Evolutionary conservation across 2,888 invertebrate species (phyloP), one percentile per base, ranked within the genome.

Genomic region (Leptinotarsa juncta): DNA sequence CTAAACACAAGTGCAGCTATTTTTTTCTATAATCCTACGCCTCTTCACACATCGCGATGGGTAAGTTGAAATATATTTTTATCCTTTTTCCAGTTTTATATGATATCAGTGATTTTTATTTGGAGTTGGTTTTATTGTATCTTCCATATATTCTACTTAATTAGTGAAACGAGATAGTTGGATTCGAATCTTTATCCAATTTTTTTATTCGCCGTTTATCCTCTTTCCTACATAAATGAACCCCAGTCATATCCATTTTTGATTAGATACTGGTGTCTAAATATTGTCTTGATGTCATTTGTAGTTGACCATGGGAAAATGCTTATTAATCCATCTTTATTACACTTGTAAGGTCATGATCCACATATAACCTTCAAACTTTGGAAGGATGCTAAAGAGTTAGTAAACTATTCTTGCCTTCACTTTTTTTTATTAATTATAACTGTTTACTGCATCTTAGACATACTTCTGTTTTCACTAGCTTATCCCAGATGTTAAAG

Each of bases 41-140:
- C 66, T 67, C 73, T 80, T 81, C 78, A 79, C 80, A 82, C 42
- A 42, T 83, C 80, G 83, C 78, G 82, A 85, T 84, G 84, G 85
- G 85, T 84, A 80, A 84, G 84, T 84, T 62, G 26, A 62, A 62
- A 32, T 16, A 62, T 62, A 62, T 62, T 62, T 62, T 32, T 62
- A 32, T 62, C 18, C 18, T 16, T 16, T 42, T 57, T 62, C 32
- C 62, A 62, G 14, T 26, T 26, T 60, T 7, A 60, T 14, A 10
- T 62, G 62, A 62, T 62, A 62, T 62, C 62, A 12, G 57, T 62
- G 32, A 62, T 26, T 42, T 62, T 62, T 62, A 62, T 62, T 62
- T 62, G 4, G 32, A 62, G 62, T 62, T 23, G 20, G 15, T 57
- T 14, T 57, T 16, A 23, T 57, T 4, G 14, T 20, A 57, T 57